Base-by-base conservation (phyloP, 53 echinoderm and acorn worm genomes). In the Luidia sarsii region DNA sequence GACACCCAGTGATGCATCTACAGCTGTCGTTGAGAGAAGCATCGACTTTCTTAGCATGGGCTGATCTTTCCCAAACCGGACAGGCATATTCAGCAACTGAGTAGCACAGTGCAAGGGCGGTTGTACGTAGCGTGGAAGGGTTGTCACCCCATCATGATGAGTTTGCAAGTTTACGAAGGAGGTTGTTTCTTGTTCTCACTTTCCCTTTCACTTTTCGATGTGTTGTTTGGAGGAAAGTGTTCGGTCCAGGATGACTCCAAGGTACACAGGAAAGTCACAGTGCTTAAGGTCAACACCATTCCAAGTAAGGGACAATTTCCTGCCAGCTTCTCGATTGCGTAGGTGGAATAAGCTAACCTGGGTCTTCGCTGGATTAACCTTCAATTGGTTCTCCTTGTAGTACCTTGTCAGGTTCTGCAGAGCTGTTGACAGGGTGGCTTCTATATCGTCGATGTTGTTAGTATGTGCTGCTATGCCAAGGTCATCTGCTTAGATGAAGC, bases 261-360 rank as follows among this genome's bases (percentile, higher is more conserved):
- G 39, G 74, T 73, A 51, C 3, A 54, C 33, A 35, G 74, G 74
- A 21, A 49, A 33, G 9, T 81, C 39, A 53, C 72, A 71, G 65
- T 81, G 64, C 18, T 87, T 39, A 22, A 87, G 64, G 13, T 59
- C 32, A 24, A 38, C 27, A 34, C 73, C 82, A 68, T 53, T 36
- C 66, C 65, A 81, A 39, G 65, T 49, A 2, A 70, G 33, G 9
- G 50, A 54, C 18, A 82, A 46, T 61, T 83, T 51, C 64, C 63
- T 71, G 64, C 53, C 48, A 38, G 67, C 85, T 13, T 81, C 79
- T 8, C 85, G 68, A 34, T 79, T 88, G 11, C 67, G 61, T 16
- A 85, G 85, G 54, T 89, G 71, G 80, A 89, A 89, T 24, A 60
- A 10, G 61, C 83, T 39, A 43, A 83, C 64, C 46, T 89, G 70